Evolutionary conservation across 2,888 invertebrate genomes (phyloP).

Genomic region (Omphaloscelis lunosa): DNA sequence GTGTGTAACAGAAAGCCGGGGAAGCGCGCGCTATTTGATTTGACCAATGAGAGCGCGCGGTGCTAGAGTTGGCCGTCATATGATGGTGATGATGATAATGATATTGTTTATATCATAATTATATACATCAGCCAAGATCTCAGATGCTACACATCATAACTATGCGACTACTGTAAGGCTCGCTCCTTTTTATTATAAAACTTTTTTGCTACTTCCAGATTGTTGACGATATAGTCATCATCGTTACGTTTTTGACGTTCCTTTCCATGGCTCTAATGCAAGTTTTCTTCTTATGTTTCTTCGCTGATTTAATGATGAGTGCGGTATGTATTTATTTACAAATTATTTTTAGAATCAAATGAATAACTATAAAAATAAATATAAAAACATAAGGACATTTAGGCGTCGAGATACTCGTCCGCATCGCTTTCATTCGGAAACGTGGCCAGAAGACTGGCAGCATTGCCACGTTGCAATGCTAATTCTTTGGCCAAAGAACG

Average conservation of each 20-base stretch:
- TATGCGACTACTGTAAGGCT: too few relatives aligned
- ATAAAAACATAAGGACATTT: background rate
- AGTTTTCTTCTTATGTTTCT: conserved; percentile 77
- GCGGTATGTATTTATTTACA: conserved; percentile 69
- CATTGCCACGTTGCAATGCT: background rate
- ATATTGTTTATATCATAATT: too few relatives aligned
- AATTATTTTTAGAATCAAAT: background rate
- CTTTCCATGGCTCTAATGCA: conserved; percentile 77
- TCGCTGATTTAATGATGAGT: conserved; percentile 76
- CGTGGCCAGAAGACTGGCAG: background rate
- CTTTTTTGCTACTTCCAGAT: conserved; percentile 65
- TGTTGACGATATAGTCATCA: conserved; percentile 69
- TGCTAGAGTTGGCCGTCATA: too few relatives aligned
- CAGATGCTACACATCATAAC: too few relatives aligned
- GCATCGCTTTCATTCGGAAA: background rate
- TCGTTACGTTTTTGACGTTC: conserved; percentile 73
- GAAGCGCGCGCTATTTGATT: too few relatives aligned
- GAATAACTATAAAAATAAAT: background rate
- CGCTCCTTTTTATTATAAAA: background rate
- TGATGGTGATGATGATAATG: too few relatives aligned
- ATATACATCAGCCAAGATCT: too few relatives aligned
- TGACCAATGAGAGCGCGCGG: too few relatives aligned
- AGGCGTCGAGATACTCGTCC: background rate
- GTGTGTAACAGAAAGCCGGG: too few relatives aligned
- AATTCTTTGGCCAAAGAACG: background rate